Conservation (phyloP, 2,888 invertebrate species). For the Spodoptera exigua region DNA sequence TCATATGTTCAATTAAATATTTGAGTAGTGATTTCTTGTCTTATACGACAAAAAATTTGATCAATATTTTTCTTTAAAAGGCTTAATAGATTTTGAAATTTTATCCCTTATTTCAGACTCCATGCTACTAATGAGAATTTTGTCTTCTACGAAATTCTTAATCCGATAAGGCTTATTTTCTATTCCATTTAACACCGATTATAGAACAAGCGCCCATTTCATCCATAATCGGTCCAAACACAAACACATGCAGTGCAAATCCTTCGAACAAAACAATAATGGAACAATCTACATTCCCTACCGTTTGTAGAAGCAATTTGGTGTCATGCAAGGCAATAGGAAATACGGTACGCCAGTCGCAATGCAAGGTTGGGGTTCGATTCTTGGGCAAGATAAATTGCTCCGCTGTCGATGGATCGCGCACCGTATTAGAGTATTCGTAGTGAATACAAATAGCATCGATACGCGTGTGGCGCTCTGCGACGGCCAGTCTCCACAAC, state of each 20-base stretch:
- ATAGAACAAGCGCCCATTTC: constrained; percentile 29
- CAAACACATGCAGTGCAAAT: constrained; percentile 60
- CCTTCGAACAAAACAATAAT: constrained; percentile 75
- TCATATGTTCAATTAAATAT: too few species aligned
- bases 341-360: constrained; percentile 77
- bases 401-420: constrained; percentile 77
- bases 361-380: constrained; percentile 79
- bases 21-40: too few species aligned
- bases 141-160: too few species aligned
- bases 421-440: constrained; percentile 82
- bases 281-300: constrained; percentile 82
- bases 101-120: too few species aligned
- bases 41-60: too few species aligned
- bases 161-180: too few species aligned
- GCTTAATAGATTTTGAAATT: too few species aligned
- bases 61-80: too few species aligned
- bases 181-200: constrained; percentile 34
- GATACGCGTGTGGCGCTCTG: constrained; percentile 62
- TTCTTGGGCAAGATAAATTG: constrained; percentile 81
- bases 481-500: constrained; percentile 9
- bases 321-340: constrained; percentile 81
- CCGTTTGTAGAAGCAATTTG: constrained; percentile 84
- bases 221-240: constrained; percentile 48
- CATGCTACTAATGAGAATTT: too few species aligned
- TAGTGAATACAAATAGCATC: constrained; percentile 84